These are phyloP conservation scores for Catocala sponsa DNA, from an alignment of 2,888 invertebrate species.

Conservation along the genomic window DNA sequence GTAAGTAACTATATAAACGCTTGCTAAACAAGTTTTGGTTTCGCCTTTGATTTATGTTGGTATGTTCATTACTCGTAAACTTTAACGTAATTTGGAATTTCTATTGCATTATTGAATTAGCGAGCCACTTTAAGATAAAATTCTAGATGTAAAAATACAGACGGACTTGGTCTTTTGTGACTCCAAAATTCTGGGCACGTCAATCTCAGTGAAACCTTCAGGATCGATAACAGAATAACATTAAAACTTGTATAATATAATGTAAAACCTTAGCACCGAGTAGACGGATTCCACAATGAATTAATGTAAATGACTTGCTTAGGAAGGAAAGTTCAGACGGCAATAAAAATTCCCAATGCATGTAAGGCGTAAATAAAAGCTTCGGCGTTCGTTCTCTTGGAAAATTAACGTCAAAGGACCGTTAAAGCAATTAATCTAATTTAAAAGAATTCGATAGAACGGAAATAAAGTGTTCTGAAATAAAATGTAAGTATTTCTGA, in stretches of 20 bases:
- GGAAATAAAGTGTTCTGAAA: neutral
- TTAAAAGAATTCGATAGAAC: constrained; percentile 11
- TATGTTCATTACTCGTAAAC: constrained; percentile 17
- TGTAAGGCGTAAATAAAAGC: constrained; percentile 27
- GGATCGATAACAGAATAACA: constrained; percentile 34
- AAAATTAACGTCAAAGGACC: constrained; percentile 18
- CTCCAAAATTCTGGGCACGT: constrained; percentile 19
- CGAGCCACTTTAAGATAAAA: neutral
- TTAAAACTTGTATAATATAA: constrained; percentile 42
- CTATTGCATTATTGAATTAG: neutral
- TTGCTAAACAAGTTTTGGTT: constrained; percentile 60
- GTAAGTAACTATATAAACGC: constrained; percentile 48
- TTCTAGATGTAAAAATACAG: constrained; percentile 1
- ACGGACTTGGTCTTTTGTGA: constrained; percentile 4
- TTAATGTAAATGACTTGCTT: constrained; percentile 44
- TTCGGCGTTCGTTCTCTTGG: constrained; percentile 17
- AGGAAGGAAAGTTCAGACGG: constrained; percentile 31
- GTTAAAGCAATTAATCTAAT: constrained; percentile 21
- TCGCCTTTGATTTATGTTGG: constrained; percentile 48
- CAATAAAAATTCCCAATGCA: constrained; percentile 32
- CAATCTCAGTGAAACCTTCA: constrained; percentile 8
- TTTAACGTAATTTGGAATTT: constrained; percentile 12
- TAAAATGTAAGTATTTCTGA: neutral
- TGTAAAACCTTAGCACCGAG: constrained; percentile 35
- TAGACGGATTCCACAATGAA: constrained; percentile 28